Conservation (phyloP, 2,113 vertebrate genomes). For the Thomomys bottae region DNA sequence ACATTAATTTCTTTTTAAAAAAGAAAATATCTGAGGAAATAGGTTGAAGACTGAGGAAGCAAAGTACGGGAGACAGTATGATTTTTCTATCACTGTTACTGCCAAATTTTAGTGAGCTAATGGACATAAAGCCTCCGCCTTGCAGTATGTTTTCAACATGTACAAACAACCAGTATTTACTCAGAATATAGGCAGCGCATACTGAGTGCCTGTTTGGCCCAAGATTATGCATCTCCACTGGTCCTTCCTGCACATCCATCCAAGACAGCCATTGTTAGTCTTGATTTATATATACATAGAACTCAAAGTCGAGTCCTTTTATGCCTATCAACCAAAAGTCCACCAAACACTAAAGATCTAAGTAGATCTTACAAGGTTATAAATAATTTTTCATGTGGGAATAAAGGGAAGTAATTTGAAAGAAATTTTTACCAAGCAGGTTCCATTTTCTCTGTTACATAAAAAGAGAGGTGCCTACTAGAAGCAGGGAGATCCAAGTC, state of each 20-base stretch:
- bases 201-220: neutral
- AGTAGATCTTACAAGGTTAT: neutral
- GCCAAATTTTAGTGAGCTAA: neutral
- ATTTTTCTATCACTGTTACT: neutral
- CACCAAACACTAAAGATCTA: neutral
- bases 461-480: neutral
- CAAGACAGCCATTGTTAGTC: neutral
- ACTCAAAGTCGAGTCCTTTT: neutral
- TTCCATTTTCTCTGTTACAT: neutral
- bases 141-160: neutral
- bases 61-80: neutral
- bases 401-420: neutral
- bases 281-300: neutral
- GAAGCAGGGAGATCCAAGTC: neutral
- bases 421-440: neutral
- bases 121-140: neutral
- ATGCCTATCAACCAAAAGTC: neutral
- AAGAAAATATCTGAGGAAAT: neutral
- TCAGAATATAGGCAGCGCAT: neutral
- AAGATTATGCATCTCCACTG: neutral
- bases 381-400: constrained; percentile 2
- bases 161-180: neutral
- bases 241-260: neutral
- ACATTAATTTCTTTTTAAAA: too few relatives aligned
- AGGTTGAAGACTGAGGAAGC: neutral